Conservation (phyloP, 2,113 vertebrate genomes). For the Onychostoma macrolepis region DNA sequence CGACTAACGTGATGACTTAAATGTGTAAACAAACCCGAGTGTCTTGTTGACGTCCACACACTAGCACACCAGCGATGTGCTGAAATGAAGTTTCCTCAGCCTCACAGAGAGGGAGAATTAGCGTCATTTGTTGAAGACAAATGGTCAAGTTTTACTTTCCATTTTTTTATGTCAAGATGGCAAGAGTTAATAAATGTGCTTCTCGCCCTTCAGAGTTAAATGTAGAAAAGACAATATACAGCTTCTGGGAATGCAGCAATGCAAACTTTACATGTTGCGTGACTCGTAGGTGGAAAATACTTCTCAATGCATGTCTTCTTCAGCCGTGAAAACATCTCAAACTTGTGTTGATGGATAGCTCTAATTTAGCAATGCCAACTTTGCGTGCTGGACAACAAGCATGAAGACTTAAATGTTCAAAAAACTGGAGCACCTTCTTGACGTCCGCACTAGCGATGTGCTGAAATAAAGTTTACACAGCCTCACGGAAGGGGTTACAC, state of each 20-base stretch:
- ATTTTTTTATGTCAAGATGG: not conserved
- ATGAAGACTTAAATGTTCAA: slow-evolving; percentile 65
- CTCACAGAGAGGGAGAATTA: not conserved
- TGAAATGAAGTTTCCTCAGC: not conserved
- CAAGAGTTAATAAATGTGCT: not conserved
- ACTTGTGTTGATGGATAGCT: slow-evolving; percentile 44
- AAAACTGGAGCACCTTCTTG: slow-evolving; percentile 65
- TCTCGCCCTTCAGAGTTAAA: not conserved
- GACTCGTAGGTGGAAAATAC: not conserved
- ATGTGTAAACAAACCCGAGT: slow-evolving; percentile 71
- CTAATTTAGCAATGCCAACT: slow-evolving; percentile 57
- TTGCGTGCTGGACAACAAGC: slow-evolving; percentile 57
- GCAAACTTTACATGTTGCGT: not conserved
- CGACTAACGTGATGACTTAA: slow-evolving; percentile 69
- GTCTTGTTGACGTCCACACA: slow-evolving; percentile 54
- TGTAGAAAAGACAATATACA: not conserved
- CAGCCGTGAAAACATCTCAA: slow-evolving; percentile 49
- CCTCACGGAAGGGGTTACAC: not conserved
- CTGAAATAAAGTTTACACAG: not conserved
- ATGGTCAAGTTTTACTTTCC: not conserved
- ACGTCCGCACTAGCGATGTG: slow-evolving; percentile 21
- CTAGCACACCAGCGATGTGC: not conserved
- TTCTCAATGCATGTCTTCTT: slow-evolving; percentile 25
- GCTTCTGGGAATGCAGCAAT: not conserved
- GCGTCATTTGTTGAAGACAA: not conserved